phyloP scores from a whole-genome alignment of 2,113 vertebrate species.

The Scalopus aquaticus region DNA sequence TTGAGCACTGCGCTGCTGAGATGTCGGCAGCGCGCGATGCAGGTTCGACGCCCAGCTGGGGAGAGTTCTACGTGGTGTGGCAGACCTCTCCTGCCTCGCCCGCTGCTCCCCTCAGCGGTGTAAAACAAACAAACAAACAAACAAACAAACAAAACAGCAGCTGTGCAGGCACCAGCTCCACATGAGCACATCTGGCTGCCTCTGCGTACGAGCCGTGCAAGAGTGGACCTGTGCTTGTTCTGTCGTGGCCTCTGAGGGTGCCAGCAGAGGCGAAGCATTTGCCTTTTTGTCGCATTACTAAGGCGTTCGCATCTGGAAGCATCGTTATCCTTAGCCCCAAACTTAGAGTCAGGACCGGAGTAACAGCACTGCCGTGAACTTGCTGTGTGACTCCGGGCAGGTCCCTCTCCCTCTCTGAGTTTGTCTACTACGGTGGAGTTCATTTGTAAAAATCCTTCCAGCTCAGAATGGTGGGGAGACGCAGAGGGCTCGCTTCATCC shows the following conservation, averaged over 20 bases:
- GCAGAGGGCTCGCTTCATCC: too few relatives aligned
- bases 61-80: too few relatives aligned
- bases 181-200: accelerated
- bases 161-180: accelerated
- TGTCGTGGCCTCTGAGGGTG: accelerated
- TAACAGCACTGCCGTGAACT: neutral
- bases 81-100: too few relatives aligned
- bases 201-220: accelerated
- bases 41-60: too few relatives aligned
- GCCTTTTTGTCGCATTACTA: neutral
- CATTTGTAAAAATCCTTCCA: neutral
- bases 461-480: neutral
- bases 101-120: too few relatives aligned
- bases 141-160: too few relatives aligned
- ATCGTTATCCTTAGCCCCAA: neutral
- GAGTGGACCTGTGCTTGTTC: accelerated
- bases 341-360: neutral
- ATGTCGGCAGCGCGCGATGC: too few relatives aligned
- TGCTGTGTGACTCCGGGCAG: neutral
- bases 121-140: too few relatives aligned
- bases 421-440: neutral
- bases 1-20: too few relatives aligned
- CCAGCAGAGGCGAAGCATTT: accelerated
- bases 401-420: neutral
- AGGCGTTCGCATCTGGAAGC: neutral